Percentiles rank a stretch among this genome's conserved stretches.
Evolutionary conservation across 2,113 vertebrate genomes (phyloP).

Genomic region (Petrocephalus zakoni): DNA sequence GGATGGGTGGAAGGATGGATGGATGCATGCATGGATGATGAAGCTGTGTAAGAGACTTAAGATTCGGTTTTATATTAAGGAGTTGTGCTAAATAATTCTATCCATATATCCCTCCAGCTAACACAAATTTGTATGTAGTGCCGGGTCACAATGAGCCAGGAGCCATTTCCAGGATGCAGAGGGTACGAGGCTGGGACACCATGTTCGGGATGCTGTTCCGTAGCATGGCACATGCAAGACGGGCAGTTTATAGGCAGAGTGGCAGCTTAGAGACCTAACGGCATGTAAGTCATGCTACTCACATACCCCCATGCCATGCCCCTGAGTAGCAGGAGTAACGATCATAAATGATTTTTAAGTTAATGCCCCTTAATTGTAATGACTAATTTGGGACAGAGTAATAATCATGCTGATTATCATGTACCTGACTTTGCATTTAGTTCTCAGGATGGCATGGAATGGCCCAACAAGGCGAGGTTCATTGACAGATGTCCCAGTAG

Average conservation of each 20-base stretch:
- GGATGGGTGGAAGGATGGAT: neutral
- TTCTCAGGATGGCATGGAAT: neutral
- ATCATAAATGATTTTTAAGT: neutral
- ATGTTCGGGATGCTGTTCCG: neutral
- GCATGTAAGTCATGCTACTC: neutral
- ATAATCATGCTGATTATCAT: neutral
- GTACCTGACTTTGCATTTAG: neutral
- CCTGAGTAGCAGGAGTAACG: neutral
- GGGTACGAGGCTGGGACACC: neutral
- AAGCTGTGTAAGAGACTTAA: neutral
- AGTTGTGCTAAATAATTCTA: neutral
- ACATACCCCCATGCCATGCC: neutral
- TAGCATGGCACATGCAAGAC: neutral
- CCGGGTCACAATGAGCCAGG: neutral
- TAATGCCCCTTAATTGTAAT: neutral
- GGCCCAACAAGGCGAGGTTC: neutral
- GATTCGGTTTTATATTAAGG: neutral
- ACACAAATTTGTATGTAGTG: neutral
- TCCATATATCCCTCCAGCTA: neutral
- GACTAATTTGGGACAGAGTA: neutral
- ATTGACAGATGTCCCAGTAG: neutral
- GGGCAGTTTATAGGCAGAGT: neutral
- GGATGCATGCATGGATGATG: neutral
- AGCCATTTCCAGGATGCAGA: neutral
- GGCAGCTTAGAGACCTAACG: neutral